A percentile compares a stretch with the other conserved stretches of the same genome.
Evolutionary conservation across 2,888 invertebrate genomes (phyloP).

Genomic region (Julus scandinavius): DNA sequence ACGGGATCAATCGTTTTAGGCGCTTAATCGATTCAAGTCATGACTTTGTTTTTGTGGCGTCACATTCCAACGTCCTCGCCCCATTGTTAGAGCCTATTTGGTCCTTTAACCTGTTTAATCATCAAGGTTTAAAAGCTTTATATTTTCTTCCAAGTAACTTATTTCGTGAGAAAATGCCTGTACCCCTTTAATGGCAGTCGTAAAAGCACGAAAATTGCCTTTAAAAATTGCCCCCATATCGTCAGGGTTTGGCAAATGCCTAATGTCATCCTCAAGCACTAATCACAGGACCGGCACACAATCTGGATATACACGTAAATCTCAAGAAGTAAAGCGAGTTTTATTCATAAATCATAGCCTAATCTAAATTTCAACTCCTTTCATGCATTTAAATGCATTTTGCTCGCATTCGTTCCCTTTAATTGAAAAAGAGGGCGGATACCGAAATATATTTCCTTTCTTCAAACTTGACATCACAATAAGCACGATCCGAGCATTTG

Average conservation of each 20-base stretch:
- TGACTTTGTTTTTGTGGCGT: too few species aligned
- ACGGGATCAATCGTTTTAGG: too few species aligned
- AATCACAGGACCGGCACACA: background rate
- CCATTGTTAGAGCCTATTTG: too few species aligned
- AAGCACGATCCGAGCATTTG: background rate
- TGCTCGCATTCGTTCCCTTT: background rate
- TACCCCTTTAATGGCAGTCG: background rate
- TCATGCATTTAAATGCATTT: conserved; percentile 30
- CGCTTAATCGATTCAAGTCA: too few species aligned
- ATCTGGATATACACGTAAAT: background rate
- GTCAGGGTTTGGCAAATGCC: background rate
- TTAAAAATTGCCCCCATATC: background rate
- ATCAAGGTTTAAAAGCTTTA: too few species aligned
- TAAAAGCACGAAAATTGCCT: background rate
- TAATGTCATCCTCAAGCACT: background rate
- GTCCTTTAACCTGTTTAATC: too few species aligned
- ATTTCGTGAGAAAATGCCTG: background rate
- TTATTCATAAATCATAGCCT: background rate
- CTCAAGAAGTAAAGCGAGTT: background rate
- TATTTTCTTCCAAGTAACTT: background rate
- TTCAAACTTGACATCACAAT: background rate
- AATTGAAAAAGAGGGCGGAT: conserved; percentile 2
- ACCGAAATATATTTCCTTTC: background rate
- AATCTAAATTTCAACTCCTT: conserved; percentile 23
- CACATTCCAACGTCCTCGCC: too few species aligned